Conservation (phyloP, 1,140 invertebrate species). For the Ectropis grisescens region DNA sequence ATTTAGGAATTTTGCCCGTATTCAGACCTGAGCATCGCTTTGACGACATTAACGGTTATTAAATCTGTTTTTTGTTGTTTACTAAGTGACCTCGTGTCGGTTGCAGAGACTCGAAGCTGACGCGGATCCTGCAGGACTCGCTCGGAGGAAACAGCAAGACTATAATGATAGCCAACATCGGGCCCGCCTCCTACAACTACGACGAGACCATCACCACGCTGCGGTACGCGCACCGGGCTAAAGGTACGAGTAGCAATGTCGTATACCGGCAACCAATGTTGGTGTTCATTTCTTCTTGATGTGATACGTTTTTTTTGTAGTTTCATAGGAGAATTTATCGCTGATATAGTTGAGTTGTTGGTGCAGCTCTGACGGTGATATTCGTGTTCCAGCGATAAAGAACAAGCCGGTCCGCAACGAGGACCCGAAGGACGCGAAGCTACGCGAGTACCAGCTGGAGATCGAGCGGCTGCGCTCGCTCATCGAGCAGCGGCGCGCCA, state of each 20-base stretch:
- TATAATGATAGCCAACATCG: constrained; percentile 97
- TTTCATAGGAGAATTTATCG: too few species aligned
- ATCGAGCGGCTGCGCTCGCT: constrained; percentile 77
- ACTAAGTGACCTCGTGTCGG: too few species aligned
- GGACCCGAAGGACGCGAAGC: constrained; percentile 92
- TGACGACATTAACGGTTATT: too few species aligned
- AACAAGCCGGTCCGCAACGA: constrained; percentile 97
- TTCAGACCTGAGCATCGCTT: too few species aligned
- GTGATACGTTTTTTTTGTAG: too few species aligned
- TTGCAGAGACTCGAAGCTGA: constrained; percentile 91
- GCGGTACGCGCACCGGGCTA: constrained; percentile 93
- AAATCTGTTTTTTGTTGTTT: too few species aligned
- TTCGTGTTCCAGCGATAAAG: constrained; percentile 78
- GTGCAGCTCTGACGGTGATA: neutral
- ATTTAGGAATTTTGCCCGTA: too few species aligned
- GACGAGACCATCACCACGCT: constrained; percentile 95
- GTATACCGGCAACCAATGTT: neutral
- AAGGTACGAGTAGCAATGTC: constrained; percentile 69
- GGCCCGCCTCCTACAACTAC: constrained; percentile 95
- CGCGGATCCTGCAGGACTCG: constrained; percentile 92
- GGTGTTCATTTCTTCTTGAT: neutral
- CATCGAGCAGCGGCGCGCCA: constrained; percentile 56
- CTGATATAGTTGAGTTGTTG: too few species aligned
- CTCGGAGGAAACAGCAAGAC: constrained; percentile 96
- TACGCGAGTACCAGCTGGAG: constrained; percentile 91